Conservation (phyloP, 2,797 vertebrate species). For the Xenopus petersii region DNA sequence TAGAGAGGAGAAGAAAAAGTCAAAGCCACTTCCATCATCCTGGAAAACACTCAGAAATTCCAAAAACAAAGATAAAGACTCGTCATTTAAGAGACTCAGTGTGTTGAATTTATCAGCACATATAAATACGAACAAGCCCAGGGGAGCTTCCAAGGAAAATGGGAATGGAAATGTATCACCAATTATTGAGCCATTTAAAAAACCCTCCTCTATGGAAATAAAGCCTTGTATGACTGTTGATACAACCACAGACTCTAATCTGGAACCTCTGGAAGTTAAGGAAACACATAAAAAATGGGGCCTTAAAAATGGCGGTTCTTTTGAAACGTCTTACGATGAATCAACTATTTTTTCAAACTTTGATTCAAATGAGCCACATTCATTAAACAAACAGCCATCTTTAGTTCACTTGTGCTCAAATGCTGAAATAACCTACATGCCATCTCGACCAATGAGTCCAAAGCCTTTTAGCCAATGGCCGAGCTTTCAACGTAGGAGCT, state of each 20-base stretch:
- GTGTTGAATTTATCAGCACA: conserved; percentile 47
- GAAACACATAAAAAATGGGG: conserved; percentile 44
- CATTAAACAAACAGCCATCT: conserved; percentile 55
- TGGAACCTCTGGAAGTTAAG: conserved; percentile 58
- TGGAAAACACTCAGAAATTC: conserved; percentile 71
- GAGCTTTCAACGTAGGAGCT: conserved; percentile 58
- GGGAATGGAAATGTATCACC: conserved; percentile 36
- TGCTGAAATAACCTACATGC: conserved; percentile 60
- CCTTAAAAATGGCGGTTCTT: conserved; percentile 1
- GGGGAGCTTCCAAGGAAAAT: conserved; percentile 44
- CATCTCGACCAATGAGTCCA: conserved; percentile 81
- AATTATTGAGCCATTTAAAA: conserved; percentile 53
- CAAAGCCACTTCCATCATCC: conserved; percentile 60
- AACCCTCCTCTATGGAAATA: conserved; percentile 40
- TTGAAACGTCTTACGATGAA: conserved; percentile 50
- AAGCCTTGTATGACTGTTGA: conserved; percentile 51
- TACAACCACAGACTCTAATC: conserved; percentile 57
- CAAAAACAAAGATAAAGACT: conserved; percentile 65
- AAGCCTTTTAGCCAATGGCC: conserved; percentile 78
- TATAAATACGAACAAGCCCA: conserved; percentile 38
- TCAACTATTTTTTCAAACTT: conserved; percentile 57
- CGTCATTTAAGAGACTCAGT: conserved; percentile 60
- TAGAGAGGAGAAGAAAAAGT: conserved; percentile 64
- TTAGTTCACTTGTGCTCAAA: conserved; percentile 53
- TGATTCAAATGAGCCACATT: conserved; percentile 52